Conservation (phyloP, 2,888 invertebrate genomes). For the Troides helena region DNA sequence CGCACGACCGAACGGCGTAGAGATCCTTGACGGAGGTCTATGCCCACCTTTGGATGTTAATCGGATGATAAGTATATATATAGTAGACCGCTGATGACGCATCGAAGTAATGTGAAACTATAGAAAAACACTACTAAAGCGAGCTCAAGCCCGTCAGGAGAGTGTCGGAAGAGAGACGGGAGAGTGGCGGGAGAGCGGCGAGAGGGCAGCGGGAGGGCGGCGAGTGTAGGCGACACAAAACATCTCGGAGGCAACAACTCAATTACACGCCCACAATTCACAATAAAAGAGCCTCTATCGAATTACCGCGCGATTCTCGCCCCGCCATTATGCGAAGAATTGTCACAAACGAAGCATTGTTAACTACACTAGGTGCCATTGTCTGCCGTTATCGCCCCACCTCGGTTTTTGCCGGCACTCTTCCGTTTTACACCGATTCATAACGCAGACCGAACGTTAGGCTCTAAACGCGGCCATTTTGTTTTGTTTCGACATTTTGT, state of each 20-base stretch:
- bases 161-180: no score
- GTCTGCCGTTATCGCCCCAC: conserved; percentile 73
- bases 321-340: conserved; percentile 76
- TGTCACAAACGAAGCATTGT: conserved; percentile 79
- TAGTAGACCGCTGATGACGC: no score
- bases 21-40: no score
- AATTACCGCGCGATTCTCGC: conserved; percentile 71
- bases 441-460: conserved; percentile 49
- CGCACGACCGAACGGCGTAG: no score
- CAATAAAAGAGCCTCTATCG: conserved; percentile 74
- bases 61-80: no score
- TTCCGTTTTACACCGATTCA: conserved; percentile 60
- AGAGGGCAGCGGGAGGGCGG: not conserved
- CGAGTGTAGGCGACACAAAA: conserved; percentile 54
- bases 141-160: no score
- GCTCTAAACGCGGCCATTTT: conserved; percentile 32
- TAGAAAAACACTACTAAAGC: no score
- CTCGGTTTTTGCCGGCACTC: conserved; percentile 74
- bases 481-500: not conserved
- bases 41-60: no score
- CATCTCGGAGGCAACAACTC: conserved; percentile 59
- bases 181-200: no score
- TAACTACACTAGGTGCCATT: conserved; percentile 72
- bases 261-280: conserved; percentile 73
- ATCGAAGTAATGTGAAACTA: no score